Percentiles rank a stretch among this genome's conserved stretches.
Conservation (phyloP, 2,797 vertebrate genomes). For the Ctenopoma multispine region DNA sequence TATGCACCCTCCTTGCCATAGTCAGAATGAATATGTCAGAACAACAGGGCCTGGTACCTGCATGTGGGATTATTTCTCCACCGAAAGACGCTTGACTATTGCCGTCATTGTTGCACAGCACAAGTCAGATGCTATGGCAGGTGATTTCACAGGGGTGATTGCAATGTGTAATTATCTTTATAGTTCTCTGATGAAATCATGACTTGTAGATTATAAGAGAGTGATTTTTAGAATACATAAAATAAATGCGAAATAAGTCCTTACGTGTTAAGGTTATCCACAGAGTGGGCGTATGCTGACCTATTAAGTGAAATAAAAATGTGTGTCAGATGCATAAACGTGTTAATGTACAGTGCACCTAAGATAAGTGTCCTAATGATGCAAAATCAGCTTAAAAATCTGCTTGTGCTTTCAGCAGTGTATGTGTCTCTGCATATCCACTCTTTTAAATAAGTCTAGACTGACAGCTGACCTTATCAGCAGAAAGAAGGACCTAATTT, state of each 20-base stretch:
- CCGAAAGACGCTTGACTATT: conserved; percentile 29
- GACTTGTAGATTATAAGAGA: conserved; percentile 16
- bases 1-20: conserved; percentile 57
- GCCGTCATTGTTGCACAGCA: conserved; percentile 39
- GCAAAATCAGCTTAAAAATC: conserved; percentile 37
- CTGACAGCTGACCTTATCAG: conserved; percentile 81
- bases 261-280: conserved; percentile 1
- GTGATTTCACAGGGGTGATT: conserved; percentile 17
- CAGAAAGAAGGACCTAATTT: conserved; percentile 73
- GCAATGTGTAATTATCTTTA: conserved; percentile 46
- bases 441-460: conserved; percentile 59
- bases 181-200: conserved; percentile 38
- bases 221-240: conserved; percentile 21
- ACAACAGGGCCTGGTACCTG: conserved; percentile 66
- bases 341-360: conserved; percentile 7
- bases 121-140: conserved; percentile 4
- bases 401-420: background rate
- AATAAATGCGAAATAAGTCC: conserved; percentile 34
- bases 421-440: conserved; percentile 36
- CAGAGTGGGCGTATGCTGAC: conserved; percentile 3
- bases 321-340: background rate
- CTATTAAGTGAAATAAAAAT: conserved; percentile 11
- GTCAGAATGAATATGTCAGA: conserved; percentile 72
- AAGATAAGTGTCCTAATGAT: conserved; percentile 31
- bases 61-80: conserved; percentile 41